These are phyloP conservation scores for Drosophila tsacasi DNA, from an alignment of 1,140 invertebrate species.

Conservation along the genomic window DNA sequence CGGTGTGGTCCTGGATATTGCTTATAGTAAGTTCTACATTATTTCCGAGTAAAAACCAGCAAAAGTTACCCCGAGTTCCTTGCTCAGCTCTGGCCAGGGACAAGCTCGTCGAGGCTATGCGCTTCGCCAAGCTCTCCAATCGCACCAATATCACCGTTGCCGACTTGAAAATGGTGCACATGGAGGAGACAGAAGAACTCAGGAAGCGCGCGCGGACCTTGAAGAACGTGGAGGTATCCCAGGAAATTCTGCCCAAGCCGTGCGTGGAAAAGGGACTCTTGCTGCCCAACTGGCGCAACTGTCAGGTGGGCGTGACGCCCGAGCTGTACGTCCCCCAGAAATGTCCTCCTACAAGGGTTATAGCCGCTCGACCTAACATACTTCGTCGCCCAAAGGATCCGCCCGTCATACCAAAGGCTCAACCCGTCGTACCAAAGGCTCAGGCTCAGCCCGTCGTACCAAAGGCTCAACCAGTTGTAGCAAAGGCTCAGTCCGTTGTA, in stretches of 20 bases:
- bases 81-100: conserved; percentile 18
- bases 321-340: not conserved
- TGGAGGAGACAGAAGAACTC: conserved; percentile 4
- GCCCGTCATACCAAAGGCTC: too few relatives aligned
- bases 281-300: conserved; percentile 29
- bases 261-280: not conserved
- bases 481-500: too few relatives aligned
- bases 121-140: conserved; percentile 9
- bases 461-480: not conserved
- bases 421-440: not conserved
- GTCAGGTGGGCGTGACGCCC: conserved; percentile 9
- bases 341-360: too few relatives aligned
- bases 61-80: not conserved
- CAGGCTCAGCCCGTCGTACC: too few relatives aligned
- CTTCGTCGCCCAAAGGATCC: not conserved
- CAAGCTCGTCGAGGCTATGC: conserved; percentile 7
- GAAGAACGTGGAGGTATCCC: not conserved
- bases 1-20: conserved; percentile 13
- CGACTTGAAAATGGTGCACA: conserved; percentile 5
- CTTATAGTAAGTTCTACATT: conserved; percentile 9
- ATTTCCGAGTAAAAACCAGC: too few relatives aligned
- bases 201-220: not conserved
- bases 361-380: not conserved
- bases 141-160: conserved; percentile 8
- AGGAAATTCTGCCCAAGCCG: conserved; percentile 3